Evolutionary conservation across 2,113 vertebrate genomes (phyloP).

Genomic region (Chaetodon auriga): DNA sequence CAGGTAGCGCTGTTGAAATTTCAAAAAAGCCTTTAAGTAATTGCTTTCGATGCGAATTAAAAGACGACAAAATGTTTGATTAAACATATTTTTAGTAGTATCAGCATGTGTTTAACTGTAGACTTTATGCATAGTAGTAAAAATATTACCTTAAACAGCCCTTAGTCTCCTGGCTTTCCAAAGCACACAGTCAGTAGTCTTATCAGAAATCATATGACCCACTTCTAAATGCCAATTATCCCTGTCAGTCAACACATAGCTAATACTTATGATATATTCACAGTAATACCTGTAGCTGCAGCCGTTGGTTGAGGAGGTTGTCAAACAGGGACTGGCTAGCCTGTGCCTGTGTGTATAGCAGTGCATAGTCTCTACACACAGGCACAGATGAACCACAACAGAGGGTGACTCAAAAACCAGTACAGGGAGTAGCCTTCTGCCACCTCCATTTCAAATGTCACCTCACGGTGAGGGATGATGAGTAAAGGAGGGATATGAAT

Average conservation of each 20-base stretch:
- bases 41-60: not conserved
- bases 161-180: too few species aligned
- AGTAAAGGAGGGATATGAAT: slow-evolving; percentile 23
- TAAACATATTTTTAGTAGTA: not conserved
- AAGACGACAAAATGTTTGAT: not conserved
- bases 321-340: not conserved
- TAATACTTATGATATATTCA: not conserved
- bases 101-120: not conserved
- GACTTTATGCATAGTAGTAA: not conserved
- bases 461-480: slow-evolving; percentile 55
- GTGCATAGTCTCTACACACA: not conserved
- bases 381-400: slow-evolving; percentile 28
- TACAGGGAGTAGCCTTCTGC: slow-evolving; percentile 44
- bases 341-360: not conserved
- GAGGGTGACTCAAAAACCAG: slow-evolving; percentile 50
- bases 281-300: not conserved
- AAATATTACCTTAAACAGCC: not conserved
- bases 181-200: not conserved
- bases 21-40: not conserved
- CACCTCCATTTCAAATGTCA: slow-evolving; percentile 78
- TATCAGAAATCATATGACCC: not conserved
- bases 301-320: not conserved
- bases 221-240: not conserved
- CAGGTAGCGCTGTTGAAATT: not conserved
- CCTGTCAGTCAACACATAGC: not conserved